Evolutionary conservation across 2,113 vertebrate genomes (phyloP), one percentile per base, ranked within the genome.

Genomic region (Oryzias melastigma): DNA sequence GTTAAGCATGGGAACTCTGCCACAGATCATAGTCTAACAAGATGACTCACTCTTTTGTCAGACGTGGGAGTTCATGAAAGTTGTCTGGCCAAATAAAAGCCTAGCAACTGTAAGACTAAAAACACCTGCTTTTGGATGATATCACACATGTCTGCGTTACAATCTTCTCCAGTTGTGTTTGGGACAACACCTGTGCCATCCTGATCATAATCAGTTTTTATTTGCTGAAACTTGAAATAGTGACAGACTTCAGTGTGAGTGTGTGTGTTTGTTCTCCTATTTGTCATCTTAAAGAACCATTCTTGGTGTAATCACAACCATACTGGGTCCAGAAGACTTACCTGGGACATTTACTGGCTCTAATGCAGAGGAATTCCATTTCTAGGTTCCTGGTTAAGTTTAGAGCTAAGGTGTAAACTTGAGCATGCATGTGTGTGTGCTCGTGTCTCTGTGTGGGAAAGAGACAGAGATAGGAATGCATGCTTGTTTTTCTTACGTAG

Each of bases 41-140:
- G 15, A 64, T 87, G 83, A 88, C 48, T 87, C 81, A 84, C 25
- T 49, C 55, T 52, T n/a, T 20, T 5, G 1, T 41, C 61, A 80
- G 79, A 79, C 62, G 25, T 3, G 7, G 24, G 59, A 57, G 60
- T 45, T 72, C 35, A 54, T 62, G 58, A 42, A 41, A 20, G 7
- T 44, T 51, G 76, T 77, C 73, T 74, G 13, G 49, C 27, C 57
- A 68, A 78, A 65, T 52, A 55, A 57, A 65, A 76, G 24, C 75
- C 19, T 66, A 79, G 79, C 68, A 77, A 83, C 80, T 35, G 3
- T 50, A 16, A n/a, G 7, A 44, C 22, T 52, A 16, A 48, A 56
- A 71, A 53, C 72, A 78, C 27, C 66, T 70, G 81, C 25, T 65
- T 67, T 43, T 55, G 42, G 16, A 64, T 75, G 53, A 78, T 62